Conservation (phyloP, 1,140 invertebrate species). For the Orius laevigatus region DNA sequence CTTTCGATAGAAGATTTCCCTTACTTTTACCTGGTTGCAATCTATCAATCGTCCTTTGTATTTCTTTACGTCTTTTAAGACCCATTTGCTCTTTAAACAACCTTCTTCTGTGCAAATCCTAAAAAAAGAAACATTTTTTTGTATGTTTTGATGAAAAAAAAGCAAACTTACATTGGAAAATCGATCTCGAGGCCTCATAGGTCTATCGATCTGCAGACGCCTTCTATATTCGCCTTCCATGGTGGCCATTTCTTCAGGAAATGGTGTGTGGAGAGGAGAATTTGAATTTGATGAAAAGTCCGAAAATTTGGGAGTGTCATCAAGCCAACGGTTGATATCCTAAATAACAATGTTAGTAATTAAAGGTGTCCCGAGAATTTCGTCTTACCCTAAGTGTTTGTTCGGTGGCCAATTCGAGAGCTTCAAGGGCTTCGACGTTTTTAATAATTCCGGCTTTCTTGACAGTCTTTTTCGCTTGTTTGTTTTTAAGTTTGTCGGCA, state of each 20-base stretch:
- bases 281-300: constrained; percentile 55
- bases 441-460: constrained; percentile 28
- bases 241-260: constrained; percentile 21
- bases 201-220: constrained; percentile 25
- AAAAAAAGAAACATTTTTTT: constrained; percentile 10
- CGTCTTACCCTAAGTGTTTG: constrained; percentile 53
- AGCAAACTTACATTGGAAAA: constrained; percentile 16
- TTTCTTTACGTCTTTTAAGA: constrained; percentile 42
- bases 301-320: constrained; percentile 57
- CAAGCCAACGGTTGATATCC: constrained; percentile 76
- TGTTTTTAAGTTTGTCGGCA: constrained; percentile 26
- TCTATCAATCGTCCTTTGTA: constrained; percentile 63
- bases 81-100: constrained; percentile 20
- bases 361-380: constrained; percentile 14
- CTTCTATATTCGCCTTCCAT: constrained; percentile 28
- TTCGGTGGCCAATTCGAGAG: constrained; percentile 56
- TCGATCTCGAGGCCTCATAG: constrained; percentile 17
- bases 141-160: background rate
- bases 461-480: constrained; percentile 24
- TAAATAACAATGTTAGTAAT: constrained; percentile 20
- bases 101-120: constrained; percentile 20
- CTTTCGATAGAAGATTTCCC: constrained; percentile 51
- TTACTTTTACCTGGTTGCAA: constrained; percentile 70
- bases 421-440: constrained; percentile 49
- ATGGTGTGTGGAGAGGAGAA: constrained; percentile 34